Evolutionary conservation across 2,113 vertebrate species (phyloP).

Genomic region (Mus spicilegus): DNA sequence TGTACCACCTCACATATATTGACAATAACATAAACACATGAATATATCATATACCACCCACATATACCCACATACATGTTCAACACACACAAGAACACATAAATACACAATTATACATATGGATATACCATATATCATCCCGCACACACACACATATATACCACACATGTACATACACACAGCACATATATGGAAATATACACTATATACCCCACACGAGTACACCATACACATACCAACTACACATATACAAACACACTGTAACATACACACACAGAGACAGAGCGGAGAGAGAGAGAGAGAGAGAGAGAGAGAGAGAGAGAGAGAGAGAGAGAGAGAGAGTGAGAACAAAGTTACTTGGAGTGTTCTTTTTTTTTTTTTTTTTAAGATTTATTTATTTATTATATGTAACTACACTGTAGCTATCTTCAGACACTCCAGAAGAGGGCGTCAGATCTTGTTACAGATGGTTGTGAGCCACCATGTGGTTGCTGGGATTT

Average conservation of each 20-base stretch:
- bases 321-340: background rate
- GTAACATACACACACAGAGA: background rate
- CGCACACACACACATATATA: background rate
- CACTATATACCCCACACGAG: background rate
- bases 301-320: background rate
- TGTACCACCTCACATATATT: background rate
- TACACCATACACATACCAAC: background rate
- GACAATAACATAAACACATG: background rate
- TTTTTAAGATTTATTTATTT: too few relatives aligned
- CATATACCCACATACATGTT: background rate
- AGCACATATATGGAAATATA: background rate
- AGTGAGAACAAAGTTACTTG: background rate
- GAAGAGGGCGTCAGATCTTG: too few relatives aligned
- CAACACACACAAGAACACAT: background rate
- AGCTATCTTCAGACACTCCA: too few relatives aligned
- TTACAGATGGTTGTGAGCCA: too few relatives aligned
- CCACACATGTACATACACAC: background rate
- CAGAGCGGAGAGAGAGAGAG: background rate
- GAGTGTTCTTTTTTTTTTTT: background rate
- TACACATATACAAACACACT: background rate
- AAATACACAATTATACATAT: background rate
- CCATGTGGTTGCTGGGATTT: too few relatives aligned
- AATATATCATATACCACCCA: background rate
- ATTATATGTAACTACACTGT: too few relatives aligned
- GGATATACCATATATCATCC: background rate